A percentile compares a stretch with the other conserved stretches of the same genome.
These are phyloP conservation scores for Chloroceryle aenea DNA, from an alignment of 2,113 vertebrate genomes.

Conservation along the genomic window DNA sequence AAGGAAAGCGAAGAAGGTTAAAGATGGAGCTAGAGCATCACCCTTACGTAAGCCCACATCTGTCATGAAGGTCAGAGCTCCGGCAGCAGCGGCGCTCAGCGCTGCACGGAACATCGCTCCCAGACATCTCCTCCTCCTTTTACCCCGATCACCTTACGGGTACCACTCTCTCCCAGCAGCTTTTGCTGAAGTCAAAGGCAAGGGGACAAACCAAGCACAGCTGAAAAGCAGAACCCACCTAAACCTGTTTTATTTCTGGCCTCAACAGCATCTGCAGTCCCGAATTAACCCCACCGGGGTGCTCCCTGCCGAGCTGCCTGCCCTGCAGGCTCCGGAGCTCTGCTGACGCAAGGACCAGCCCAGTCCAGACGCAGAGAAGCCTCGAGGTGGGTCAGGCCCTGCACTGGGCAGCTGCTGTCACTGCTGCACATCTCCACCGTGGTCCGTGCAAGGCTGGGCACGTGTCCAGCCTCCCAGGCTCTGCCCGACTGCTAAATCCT, in stretches of 20 bases:
- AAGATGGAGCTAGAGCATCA: accelerated
- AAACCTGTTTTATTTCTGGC: accelerated
- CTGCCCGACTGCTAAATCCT: accelerated
- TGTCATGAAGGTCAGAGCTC: neutral
- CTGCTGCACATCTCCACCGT: accelerated
- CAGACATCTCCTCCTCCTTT: neutral
- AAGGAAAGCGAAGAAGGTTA: neutral
- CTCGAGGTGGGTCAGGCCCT: neutral
- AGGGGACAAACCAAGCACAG: accelerated
- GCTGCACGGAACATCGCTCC: neutral
- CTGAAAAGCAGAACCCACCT: neutral
- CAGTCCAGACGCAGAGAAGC: neutral
- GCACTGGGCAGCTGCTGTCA: accelerated
- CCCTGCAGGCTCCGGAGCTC: neutral
- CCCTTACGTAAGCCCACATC: neutral
- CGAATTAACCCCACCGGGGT: neutral
- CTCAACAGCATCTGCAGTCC: neutral
- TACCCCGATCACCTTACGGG: accelerated
- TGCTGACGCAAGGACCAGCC: neutral
- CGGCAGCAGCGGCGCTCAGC: neutral
- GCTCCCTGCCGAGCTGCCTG: neutral
- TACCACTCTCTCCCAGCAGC: neutral
- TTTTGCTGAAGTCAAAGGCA: accelerated
- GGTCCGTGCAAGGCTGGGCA: accelerated
- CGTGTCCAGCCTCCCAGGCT: neutral